These are phyloP conservation scores for Rhizomys pruinosus DNA, from an alignment of 2,113 vertebrate genomes.

Conservation along the genomic window DNA sequence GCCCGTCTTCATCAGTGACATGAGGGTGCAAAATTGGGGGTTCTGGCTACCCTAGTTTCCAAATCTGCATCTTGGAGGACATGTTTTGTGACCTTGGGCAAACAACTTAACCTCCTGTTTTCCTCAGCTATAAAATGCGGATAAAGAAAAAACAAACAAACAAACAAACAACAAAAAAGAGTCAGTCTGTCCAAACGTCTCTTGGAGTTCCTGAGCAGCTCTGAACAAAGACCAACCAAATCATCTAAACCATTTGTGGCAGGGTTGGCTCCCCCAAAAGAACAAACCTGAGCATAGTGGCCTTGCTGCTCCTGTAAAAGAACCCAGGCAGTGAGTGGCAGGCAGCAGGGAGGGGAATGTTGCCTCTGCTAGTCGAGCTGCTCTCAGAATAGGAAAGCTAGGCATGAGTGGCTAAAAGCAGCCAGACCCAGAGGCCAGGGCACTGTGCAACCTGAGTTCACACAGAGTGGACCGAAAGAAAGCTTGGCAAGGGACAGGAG, in stretches of 20 bases:
- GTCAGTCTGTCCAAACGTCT: background rate
- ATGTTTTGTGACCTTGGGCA: background rate
- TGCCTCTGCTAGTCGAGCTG: background rate
- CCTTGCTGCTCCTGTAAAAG: background rate
- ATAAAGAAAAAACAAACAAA: background rate
- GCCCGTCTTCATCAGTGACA: background rate
- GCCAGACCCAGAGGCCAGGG: background rate
- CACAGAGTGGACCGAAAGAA: background rate
- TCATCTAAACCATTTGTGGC: background rate
- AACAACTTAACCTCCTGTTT: slow-evolving; percentile 11
- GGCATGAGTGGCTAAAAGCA: background rate
- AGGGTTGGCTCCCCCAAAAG: background rate
- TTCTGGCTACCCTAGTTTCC: background rate
- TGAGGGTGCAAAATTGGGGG: background rate
- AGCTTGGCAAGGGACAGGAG: background rate
- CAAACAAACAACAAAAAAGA: no score
- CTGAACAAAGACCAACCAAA: background rate
- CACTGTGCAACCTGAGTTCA: background rate
- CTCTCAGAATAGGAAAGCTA: background rate
- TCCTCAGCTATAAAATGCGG: slow-evolving; percentile 35
- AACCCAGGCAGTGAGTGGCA: background rate
- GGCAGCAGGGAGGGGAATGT: background rate
- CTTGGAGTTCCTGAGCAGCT: background rate
- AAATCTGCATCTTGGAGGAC: background rate
- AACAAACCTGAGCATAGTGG: background rate